Base-by-base conservation (phyloP, 2,888 invertebrate species). In the Physocephala rufipes region DNA sequence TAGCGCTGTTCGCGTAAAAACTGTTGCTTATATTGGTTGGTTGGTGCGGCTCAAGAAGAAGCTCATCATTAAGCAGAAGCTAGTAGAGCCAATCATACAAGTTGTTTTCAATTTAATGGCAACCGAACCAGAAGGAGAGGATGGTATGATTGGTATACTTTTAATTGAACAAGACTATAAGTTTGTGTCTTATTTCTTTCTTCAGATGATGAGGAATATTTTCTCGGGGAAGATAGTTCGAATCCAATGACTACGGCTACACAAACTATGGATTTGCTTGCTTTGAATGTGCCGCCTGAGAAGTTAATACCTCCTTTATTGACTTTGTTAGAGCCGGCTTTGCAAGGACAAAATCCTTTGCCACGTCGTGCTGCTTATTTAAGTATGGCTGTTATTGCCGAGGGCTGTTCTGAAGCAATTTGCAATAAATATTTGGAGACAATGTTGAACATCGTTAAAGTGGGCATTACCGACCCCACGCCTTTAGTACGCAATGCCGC, bases 371-470 rank as follows among this genome's bases (percentile, higher is more conserved):
- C 92, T 9, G 91, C 91, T 1, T 93, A 91, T 82, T 85, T 93
- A 51, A 89, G 92, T 19, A 87, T 94, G 82, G 93, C 93, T 24
- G 91, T 93, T 26, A 87, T 92, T 72, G 91, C 92, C 1, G 94
- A 94, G 86, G 94, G 94, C 0, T 94, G 93, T 81, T 89, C 92
- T 0, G 93, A 93, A 79, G 89, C 91, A 74, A 91, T 94, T 64
- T 88, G 91, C 75, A 88, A 86, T 72, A 93, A 92, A 84, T 92
- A 92, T 82, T 86, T 94, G 55, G 88, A 91, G 77, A 87, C 89
- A 5, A 91, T 93, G 82, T 83, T 94, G 66, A 89, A 90, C 77
- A 91, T 91, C 76, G 90, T 93, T 16, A 91, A 91, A 81, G 87
- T 88, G 71, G 94, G 93, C 24, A 91, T 94, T 63, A 88, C 87